These are phyloP conservation scores for Falco concolor DNA, from an alignment of 2,797 vertebrate genomes.

Conservation along the genomic window DNA sequence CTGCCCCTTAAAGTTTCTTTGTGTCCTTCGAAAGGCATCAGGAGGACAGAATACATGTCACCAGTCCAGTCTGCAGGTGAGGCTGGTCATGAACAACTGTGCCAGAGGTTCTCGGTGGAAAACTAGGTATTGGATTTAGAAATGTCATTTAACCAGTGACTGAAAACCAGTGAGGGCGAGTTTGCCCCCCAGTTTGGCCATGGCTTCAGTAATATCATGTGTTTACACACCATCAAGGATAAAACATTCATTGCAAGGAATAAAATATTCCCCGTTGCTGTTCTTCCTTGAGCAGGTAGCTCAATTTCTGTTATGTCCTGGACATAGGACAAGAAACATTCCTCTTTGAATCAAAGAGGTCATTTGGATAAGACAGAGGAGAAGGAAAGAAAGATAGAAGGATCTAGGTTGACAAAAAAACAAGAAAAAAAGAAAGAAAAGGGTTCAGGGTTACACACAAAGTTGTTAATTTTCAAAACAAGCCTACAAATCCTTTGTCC, in stretches of 20 bases:
- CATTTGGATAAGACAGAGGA: background rate
- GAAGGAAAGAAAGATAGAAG: background rate
- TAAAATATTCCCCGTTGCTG: background rate
- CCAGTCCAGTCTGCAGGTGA: background rate
- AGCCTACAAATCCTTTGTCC: background rate
- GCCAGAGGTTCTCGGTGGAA: background rate
- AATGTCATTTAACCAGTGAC: background rate
- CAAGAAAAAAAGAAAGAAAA: background rate
- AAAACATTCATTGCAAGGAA: background rate
- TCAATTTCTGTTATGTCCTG: background rate
- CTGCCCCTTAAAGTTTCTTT: background rate
- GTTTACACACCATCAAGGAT: background rate
- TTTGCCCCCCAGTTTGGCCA: background rate
- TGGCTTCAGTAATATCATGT: background rate
- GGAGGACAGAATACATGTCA: background rate
- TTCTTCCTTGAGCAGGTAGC: background rate
- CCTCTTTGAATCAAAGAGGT: background rate
- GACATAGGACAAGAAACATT: background rate
- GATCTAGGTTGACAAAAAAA: background rate
- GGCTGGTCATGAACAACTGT: background rate
- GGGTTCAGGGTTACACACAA: background rate
- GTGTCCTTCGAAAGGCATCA: background rate
- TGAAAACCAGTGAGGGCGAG: background rate
- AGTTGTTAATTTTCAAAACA: background rate
- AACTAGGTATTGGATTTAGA: background rate